Base-by-base conservation (phyloP, 2,797 vertebrate genomes). In the Stomatorhinus walkeri region DNA sequence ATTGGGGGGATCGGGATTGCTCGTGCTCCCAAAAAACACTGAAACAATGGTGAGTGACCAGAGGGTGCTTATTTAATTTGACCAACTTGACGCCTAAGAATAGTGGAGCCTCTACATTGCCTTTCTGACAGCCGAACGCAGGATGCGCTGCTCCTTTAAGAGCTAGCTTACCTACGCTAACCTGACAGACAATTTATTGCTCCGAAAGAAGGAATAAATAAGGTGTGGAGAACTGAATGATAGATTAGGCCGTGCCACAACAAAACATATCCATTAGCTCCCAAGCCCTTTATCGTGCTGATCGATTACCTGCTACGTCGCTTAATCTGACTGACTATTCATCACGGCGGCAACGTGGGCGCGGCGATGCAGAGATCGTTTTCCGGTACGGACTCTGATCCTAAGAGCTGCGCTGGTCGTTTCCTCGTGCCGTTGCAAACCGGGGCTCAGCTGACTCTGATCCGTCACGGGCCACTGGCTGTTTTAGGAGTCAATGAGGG, bases 231-330 rank as follows among this genome's bases (percentile, higher is more conserved):
- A 72, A 72, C 40, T 88, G 48, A 76, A 36, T 52, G 48, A 88
- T 49, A 72, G 85, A 87, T 87, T 87, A 59, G 49, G 85, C 52
- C 93, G 91, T 90, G 43, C 90, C 90, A 92, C 91, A 93, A 93
- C 91, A 93, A 94, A 94, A 93, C 91, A 87, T 92, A 93, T 94
- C 93, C 92, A 94, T 95, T 94, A 93, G 91, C 91, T 90, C 90
- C 92, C 91, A 92, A 92, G 48, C 72, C 91, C 92, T 92, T 91
- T 91, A 93, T 92, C 91, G 92, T 93, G 94, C 93, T 93, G 93
- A 95, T 94, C 92, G 91, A 95, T 95, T 94, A 94, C 93, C 93
- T 93, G 93, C 92, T 93, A 91, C 91, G 93, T 91, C 92, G 93
- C 94, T 94, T 92, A 93, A 93, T 93, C 91, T 90, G 92, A 91